Evolutionary conservation across 2,113 vertebrate species (phyloP).

Genomic region (Henicopernis longicauda): DNA sequence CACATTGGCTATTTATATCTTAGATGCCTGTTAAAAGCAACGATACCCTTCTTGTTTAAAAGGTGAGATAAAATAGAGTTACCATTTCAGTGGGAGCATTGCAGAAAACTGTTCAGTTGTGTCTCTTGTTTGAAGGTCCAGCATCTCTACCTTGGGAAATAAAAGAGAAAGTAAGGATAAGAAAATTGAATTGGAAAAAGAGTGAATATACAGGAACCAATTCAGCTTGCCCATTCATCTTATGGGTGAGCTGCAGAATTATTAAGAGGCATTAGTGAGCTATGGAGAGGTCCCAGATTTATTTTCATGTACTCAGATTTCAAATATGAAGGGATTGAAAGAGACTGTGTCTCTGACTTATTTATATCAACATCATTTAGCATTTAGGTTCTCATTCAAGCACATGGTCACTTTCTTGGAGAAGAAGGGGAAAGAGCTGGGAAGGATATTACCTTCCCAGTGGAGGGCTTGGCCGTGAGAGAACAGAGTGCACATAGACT

Average conservation of each 20-base stretch:
- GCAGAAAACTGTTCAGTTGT: not conserved
- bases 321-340: not conserved
- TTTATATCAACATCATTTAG: not conserved
- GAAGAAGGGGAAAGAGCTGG: not conserved
- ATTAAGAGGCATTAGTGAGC: not conserved
- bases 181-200: not conserved
- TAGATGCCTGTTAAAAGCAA: not conserved
- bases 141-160: not conserved
- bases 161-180: not conserved
- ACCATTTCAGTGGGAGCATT: not conserved
- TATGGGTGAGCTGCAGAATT: not conserved
- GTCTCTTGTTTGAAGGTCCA: not conserved
- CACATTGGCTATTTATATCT: not conserved
- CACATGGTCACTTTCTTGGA: not conserved
- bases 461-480: not conserved
- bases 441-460: not conserved
- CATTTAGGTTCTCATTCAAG: not conserved
- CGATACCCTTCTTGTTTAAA: not conserved
- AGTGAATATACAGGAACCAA: not conserved
- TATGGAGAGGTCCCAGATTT: not conserved
- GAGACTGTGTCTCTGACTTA: not conserved
- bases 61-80: not conserved
- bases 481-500: not conserved
- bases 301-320: not conserved
- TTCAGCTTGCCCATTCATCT: not conserved